phyloP scores from a whole-genome alignment of 2,113 vertebrate genomes.

The Microcebus jonahi region DNA sequence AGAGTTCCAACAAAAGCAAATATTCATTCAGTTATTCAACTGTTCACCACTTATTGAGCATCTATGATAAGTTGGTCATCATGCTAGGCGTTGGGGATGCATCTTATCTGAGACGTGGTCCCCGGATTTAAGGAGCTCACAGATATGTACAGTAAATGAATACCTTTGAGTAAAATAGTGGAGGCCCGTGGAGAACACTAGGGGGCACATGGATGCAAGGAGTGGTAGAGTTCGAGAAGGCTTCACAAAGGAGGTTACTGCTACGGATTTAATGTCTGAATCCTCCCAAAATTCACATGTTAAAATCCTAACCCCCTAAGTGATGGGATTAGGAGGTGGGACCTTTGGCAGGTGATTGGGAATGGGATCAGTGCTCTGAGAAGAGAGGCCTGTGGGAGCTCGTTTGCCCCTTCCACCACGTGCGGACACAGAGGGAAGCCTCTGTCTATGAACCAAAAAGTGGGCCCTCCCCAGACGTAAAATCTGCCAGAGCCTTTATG shows the following conservation, averaged over 20 bases:
- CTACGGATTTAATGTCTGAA: not conserved
- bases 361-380: not conserved
- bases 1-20: conserved; percentile 28
- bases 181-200: not conserved
- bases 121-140: not conserved
- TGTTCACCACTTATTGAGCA: not conserved
- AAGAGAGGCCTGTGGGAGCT: not conserved
- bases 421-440: not conserved
- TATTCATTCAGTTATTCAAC: not conserved
- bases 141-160: not conserved
- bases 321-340: not conserved
- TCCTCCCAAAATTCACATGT: not conserved
- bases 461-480: too few relatives aligned
- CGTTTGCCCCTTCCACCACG: too few relatives aligned
- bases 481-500: not conserved
- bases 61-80: not conserved
- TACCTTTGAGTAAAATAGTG: not conserved
- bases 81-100: not conserved
- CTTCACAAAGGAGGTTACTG: not conserved
- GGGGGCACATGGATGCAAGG: not conserved
- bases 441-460: not conserved
- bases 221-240: not conserved
- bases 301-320: not conserved
- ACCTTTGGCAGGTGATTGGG: not conserved
- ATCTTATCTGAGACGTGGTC: not conserved